Evolutionary conservation across 2,113 vertebrate genomes (phyloP), one percentile per base, ranked within the genome.

Genomic region (Cryptoleucopteryx plumbea): DNA sequence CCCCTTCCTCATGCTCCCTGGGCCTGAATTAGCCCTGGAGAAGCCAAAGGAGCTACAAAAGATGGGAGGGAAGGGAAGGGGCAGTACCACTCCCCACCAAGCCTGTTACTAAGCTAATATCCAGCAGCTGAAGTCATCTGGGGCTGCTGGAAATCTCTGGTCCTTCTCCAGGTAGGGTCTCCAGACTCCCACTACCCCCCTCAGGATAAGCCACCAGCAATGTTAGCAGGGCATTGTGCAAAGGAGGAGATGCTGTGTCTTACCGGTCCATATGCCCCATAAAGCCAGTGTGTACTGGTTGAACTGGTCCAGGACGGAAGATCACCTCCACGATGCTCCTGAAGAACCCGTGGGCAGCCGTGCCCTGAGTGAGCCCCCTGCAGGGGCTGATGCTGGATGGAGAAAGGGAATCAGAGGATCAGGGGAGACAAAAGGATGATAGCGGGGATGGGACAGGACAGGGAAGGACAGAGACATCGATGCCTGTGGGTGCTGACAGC

Each of bases 401-500:
- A 59, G 58, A 21, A 61, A 79, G 20, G 42, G 70, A 38, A 23
- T 32, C 4, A 5, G 71, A 25, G 63, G 36, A 32, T 10, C 29
- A 84, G n/a, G 20, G 27, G 36, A 58, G 8, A 32, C 34, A 62
- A 48, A 13, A 12, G 40, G 55, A 65, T 3, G 6, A 1, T 0
- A 7, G 45, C 0, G 1, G 32, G 4, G 32, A 42, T 1, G 1
- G 77, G 36, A 58, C 10, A 16, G 59, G 63, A 40, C 29, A 16
- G 61, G 38, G 26, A 52, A 47, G 43, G 56, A 53, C 21, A n/a
- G 52, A 61, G 22, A 20, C 20, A 25, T 3, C 1, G 0, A 7
- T 3, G 2, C 22, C 65, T 7, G 0, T 0, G 21, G n/a, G 16
- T 15, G 50, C 77, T 4, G 1, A 6, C 27, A 42, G 47, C 48